These are phyloP conservation scores for Conomelus anceps DNA, from an alignment of 2,888 invertebrate genomes.

Conservation along the genomic window DNA sequence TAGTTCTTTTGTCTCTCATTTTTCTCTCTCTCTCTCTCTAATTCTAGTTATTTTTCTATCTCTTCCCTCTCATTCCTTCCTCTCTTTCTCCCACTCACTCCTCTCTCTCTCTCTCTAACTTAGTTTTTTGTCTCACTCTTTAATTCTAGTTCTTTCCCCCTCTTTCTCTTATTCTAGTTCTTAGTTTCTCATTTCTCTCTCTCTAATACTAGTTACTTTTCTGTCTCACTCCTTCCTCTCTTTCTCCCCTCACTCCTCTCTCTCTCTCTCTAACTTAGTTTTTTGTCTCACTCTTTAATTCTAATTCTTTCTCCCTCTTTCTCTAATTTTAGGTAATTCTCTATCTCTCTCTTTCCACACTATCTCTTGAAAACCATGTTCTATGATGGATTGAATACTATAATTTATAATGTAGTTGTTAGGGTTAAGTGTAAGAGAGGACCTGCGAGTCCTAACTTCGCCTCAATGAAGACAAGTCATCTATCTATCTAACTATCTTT, in stretches of 20 bases:
- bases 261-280: too few relatives aligned
- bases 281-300: too few relatives aligned
- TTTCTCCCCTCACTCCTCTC: too few relatives aligned
- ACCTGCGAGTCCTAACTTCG: too few relatives aligned
- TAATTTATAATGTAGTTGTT: neutral
- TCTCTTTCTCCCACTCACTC: neutral
- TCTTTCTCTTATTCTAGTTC: neutral
- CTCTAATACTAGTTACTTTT: neutral
- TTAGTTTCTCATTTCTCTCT: neutral
- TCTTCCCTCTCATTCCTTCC: too few relatives aligned
- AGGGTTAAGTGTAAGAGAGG: too few relatives aligned
- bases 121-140: neutral
- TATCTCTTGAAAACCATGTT: neutral
- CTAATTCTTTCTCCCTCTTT: too few relatives aligned
- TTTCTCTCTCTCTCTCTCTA: conserved; percentile 35
- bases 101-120: neutral
- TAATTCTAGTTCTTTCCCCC: neutral
- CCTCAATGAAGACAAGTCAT: too few relatives aligned
- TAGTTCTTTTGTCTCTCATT: conserved; percentile 28
- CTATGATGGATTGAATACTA: neutral
- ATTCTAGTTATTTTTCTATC: neutral
- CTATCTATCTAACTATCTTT: too few relatives aligned
- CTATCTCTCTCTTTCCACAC: neutral
- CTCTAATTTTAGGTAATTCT: too few relatives aligned
- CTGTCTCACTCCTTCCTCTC: too few relatives aligned